Percentiles rank a stretch among this genome's conserved stretches.
Evolutionary conservation across 2,797 vertebrate genomes (phyloP).

Genomic region (Argya squamiceps): DNA sequence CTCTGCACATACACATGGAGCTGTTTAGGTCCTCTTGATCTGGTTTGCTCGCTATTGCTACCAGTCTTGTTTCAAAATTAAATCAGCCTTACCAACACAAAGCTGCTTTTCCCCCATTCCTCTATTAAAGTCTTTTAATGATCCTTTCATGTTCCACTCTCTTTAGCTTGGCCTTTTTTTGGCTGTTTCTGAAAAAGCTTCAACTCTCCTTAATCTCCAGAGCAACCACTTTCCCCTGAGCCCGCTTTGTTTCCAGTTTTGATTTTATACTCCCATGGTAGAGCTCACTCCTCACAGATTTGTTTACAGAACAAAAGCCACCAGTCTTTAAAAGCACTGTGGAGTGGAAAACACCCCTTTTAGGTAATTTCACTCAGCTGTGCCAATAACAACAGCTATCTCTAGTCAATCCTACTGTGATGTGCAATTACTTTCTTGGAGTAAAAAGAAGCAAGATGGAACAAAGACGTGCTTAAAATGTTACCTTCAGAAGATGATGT

Average conservation of each 20-base stretch:
- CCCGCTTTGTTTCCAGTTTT: constrained; percentile 33
- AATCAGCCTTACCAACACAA: constrained; percentile 4
- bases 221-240: constrained; percentile 41
- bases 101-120: neutral
- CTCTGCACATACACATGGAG: neutral
- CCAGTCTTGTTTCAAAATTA: constrained; percentile 25
- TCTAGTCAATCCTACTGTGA: constrained; percentile 44
- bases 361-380: constrained; percentile 61
- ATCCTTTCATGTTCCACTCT: neutral
- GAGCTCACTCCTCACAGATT: constrained; percentile 13
- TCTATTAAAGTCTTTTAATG: constrained; percentile 13
- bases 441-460: constrained; percentile 35
- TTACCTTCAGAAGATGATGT: constrained; percentile 32
- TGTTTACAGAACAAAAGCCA: constrained; percentile 67
- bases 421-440: constrained; percentile 42
- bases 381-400: constrained; percentile 60
- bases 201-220: constrained; percentile 37
- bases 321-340: constrained; percentile 45
- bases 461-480: constrained; percentile 38
- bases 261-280: constrained; percentile 49
- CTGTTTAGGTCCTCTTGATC: neutral
- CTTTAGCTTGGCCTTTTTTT: constrained; percentile 44
- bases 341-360: constrained; percentile 56
- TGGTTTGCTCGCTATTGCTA: neutral
- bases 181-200: constrained; percentile 36